Evolutionary conservation across 64 coral and sea anemone genomes (phyloP).

Genomic region (Astreopora myriophthalma): DNA sequence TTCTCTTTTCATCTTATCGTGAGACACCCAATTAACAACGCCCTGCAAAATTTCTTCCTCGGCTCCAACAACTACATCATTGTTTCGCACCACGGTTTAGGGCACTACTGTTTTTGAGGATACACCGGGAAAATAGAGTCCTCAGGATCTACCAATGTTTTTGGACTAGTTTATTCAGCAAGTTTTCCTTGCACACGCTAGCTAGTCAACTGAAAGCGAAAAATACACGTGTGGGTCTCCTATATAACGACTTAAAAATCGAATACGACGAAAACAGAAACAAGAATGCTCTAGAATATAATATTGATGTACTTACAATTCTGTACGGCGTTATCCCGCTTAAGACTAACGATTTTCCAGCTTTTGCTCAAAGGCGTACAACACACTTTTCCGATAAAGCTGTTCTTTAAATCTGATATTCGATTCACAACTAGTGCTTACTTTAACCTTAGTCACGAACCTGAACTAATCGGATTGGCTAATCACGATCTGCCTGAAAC

Average conservation of each 20-base stretch:
- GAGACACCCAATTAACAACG: slow-evolving; percentile 1
- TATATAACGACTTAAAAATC: not conserved
- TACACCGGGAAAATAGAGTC: slow-evolving; percentile 3
- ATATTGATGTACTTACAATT: not conserved
- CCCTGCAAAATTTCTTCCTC: not conserved
- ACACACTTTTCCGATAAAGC: not conserved
- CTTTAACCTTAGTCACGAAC: not conserved
- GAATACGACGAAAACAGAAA: not conserved
- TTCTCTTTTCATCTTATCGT: not conserved
- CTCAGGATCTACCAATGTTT: not conserved
- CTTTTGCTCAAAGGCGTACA: not conserved
- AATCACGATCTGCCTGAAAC: not conserved
- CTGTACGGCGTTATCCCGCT: not conserved
- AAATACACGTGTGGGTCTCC: not conserved
- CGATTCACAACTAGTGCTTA: not conserved
- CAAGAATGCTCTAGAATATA: not conserved
- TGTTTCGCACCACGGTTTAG: slow-evolving; percentile 20
- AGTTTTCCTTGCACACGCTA: not conserved
- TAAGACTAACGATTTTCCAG: not conserved
- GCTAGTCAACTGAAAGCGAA: not conserved
- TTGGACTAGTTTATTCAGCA: not conserved
- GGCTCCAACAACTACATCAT: not conserved
- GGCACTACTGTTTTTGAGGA: not conserved
- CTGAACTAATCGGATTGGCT: not conserved
- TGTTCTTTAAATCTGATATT: not conserved